Percentiles rank a stretch among this genome's conserved stretches.
phyloP scores from a whole-genome alignment of 2,888 invertebrate species.

The Acanthacorydalis orientalis region DNA sequence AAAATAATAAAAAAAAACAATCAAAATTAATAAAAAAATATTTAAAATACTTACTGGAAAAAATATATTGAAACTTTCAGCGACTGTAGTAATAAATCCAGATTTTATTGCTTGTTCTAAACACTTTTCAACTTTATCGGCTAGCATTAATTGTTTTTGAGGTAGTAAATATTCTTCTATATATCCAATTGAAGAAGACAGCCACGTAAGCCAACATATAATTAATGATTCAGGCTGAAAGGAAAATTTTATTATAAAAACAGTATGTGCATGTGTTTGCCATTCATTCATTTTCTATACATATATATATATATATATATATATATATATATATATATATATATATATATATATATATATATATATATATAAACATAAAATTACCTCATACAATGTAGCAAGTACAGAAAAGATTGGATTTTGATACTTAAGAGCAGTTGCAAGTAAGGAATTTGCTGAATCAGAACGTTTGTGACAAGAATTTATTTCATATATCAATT shows the following conservation, averaged over 20 bases:
- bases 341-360: no score
- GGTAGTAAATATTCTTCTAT: slow-evolving; percentile 10
- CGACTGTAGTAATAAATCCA: slow-evolving; percentile 40
- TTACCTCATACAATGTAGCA: slow-evolving; percentile 52
- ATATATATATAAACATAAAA: no score
- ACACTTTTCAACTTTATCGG: slow-evolving; percentile 20
- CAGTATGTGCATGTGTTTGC: no score
- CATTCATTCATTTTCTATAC: no score
- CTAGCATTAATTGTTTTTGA: slow-evolving; percentile 11
- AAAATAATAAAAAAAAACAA: slow-evolving; percentile 7
- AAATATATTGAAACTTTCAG: slow-evolving; percentile 51
- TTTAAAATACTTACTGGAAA: slow-evolving; percentile 36
- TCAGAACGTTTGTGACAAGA: slow-evolving; percentile 52
- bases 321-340: no score
- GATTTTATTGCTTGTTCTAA: slow-evolving; percentile 34
- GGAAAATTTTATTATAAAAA: not conserved
- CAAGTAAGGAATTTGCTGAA: slow-evolving; percentile 44
- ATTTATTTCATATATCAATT: slow-evolving; percentile 43
- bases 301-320: no score
- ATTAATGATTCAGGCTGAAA: slow-evolving; percentile 43
- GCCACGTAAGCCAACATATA: slow-evolving; percentile 42
- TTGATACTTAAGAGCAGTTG: slow-evolving; percentile 35
- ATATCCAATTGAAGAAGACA: slow-evolving; percentile 21
- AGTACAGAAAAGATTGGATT: slow-evolving; percentile 46
- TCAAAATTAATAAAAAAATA: not conserved